Evolutionary conservation across 1,140 invertebrate species (phyloP), one percentile per base, ranked within the genome.

Genomic region (Ectropis grisescens): DNA sequence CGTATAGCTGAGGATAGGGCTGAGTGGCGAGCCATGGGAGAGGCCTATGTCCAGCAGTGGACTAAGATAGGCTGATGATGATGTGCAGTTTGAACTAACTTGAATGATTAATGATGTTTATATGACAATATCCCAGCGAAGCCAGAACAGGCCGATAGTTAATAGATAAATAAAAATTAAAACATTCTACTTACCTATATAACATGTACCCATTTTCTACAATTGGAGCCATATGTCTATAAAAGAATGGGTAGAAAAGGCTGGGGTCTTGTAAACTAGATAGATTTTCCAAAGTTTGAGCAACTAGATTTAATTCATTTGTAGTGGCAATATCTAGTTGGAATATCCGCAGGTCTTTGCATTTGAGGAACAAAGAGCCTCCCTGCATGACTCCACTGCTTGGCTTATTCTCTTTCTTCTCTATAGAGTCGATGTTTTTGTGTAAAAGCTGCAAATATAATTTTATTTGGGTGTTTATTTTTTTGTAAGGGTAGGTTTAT

Each of bases 141-240:
- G n/a, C n/a, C n/a, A n/a, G n/a, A n/a, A n/a, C n/a, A n/a, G n/a
- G n/a, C n/a, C n/a, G n/a, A n/a, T n/a, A n/a, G n/a, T n/a, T n/a
- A n/a, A n/a, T n/a, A n/a, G n/a, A n/a, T n/a, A n/a, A n/a, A n/a
- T n/a, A n/a, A n/a, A n/a, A n/a, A n/a, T n/a, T n/a, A n/a, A n/a
- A n/a, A n/a, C n/a, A n/a, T n/a, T n/a, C n/a, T n/a, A n/a, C 24
- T 49, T 50, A 86, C 85, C 85, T 79, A 38, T 93, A 99, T 32
- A 95, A 91, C 33, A 90, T 93, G 88, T 96, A 97, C 6, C 97
- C 97, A 87, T 99, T 95, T 83, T 99, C 97, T 19, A 98, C 82
- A 36, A 95, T 90, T 33, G 88, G 89, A 82, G 92, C 94, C 85
- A 90, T 91, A 10, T 95, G 93, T 52, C 92, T 90, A 81, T 96